Evolutionary conservation across 2,888 invertebrate species (phyloP), one percentile per base, ranked within the genome.

Genomic region (Mesoligia furuncula): DNA sequence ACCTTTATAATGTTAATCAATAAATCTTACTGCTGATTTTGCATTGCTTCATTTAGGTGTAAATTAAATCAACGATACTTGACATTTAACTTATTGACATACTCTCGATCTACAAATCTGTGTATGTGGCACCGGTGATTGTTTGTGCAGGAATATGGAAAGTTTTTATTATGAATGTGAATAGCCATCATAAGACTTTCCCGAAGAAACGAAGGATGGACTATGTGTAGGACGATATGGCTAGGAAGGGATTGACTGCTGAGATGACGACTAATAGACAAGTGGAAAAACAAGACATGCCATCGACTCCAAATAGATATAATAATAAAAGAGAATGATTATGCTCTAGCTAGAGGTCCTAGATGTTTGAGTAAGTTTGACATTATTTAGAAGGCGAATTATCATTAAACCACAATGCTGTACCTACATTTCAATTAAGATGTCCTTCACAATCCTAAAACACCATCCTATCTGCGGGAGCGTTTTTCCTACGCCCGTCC

Each of bases 1-100:
- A 79, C 72, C 75, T 77, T 73, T 73, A 27, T 77, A n/a, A 65
- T 59, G 42, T 57, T 81, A 39, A 51, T 74, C 57, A 57, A 65
- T 79, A 42, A 81, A 65, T 75, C 81, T 79, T 59, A 42, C 24
- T 15, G 17, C 75, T 59, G n/a, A 36, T 74, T 62, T 79, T 74
- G 36, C 45, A 62, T 80, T 72, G 39, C 65, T 64, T 61, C 15
- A 45, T 81, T 81, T 66, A 36, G 13, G n/a, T n/a, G n/a, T n/a
- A 24, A 80, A 61, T 57, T 51, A 71, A 31, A 24, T 31, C 36
- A 20, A 7, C n/a, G 0, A 4, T 36, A 17, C 5, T n/a, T 36
- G 20, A 42, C 42, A 74, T 57, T 73, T 42, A 27, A 65, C 15
- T 36, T 20, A 39, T 13, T 27, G 24, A 31, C 17, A 48, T 80